A percentile compares a stretch with the other conserved stretches of the same genome.
Conservation (phyloP, 2,888 invertebrate species). For the Ectemnius continuus region DNA sequence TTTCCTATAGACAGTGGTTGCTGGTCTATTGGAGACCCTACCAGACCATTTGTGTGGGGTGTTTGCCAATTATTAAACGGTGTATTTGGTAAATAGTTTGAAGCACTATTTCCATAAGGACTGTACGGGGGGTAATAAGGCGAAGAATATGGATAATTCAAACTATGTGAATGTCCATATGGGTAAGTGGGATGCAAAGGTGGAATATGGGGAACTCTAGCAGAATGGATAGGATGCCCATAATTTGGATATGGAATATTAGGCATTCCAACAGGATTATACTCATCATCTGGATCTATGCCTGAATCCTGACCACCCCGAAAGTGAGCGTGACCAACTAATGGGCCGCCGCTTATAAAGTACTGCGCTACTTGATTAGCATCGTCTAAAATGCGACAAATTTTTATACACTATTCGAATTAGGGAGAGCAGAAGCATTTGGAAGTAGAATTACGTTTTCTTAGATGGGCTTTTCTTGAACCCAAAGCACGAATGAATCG, state of each 20-base stretch:
- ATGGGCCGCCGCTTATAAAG: slow-evolving; percentile 66
- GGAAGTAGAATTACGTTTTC: neutral
- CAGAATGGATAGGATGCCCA: no score
- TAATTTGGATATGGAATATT: slow-evolving; percentile 2
- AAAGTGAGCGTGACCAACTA: slow-evolving; percentile 52
- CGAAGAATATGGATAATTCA: neutral
- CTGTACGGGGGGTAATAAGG: neutral
- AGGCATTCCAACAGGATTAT: slow-evolving; percentile 15
- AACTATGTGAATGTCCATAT: neutral
- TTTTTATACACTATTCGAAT: neutral
- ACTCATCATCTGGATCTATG: slow-evolving; percentile 1
- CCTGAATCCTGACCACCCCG: slow-evolving; percentile 12
- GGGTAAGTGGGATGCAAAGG: neutral
- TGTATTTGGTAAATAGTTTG: neutral
- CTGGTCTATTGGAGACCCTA: neutral
- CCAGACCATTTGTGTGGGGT: neutral
- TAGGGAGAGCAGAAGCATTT: neutral
- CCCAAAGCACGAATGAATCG: slow-evolving; percentile 20
- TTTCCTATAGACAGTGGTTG: neutral
- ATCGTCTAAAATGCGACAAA: slow-evolving; percentile 54
- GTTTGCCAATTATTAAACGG: neutral
- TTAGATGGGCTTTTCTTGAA: slow-evolving; percentile 29
- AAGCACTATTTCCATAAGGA: neutral
- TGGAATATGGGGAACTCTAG: neutral
- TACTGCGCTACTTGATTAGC: slow-evolving; percentile 67